Evolutionary conservation across 2,113 vertebrate species (phyloP).

Genomic region (Apistogramma diplotaenia): DNA sequence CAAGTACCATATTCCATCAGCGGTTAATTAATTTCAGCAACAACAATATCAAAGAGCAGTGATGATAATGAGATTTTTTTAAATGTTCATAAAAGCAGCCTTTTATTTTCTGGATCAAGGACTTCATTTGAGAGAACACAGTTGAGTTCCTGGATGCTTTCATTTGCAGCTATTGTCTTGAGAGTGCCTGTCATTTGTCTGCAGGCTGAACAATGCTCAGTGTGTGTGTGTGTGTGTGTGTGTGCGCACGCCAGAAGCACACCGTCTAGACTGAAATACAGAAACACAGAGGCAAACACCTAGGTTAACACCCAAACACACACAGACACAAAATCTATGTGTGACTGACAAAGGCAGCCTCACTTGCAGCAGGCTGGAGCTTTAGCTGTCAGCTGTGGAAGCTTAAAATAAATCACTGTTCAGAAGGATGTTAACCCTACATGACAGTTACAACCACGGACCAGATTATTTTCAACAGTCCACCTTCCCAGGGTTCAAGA

Average conservation of each 20-base stretch:
- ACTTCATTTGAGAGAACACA: slow-evolving; percentile 32
- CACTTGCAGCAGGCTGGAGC: neutral
- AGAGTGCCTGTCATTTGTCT: slow-evolving; percentile 51
- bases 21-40: slow-evolving; percentile 68
- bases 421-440: slow-evolving; percentile 33
- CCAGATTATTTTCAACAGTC: slow-evolving; percentile 47
- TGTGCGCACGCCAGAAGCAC: slow-evolving; percentile 1
- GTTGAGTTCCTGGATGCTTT: slow-evolving; percentile 29
- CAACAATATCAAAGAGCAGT: slow-evolving; percentile 54
- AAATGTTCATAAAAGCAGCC: slow-evolving; percentile 40
- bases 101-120: slow-evolving; percentile 50
- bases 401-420: slow-evolving; percentile 40
- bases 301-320: slow-evolving; percentile 17
- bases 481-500: slow-evolving; percentile 24
- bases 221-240: neutral
- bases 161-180: slow-evolving; percentile 52
- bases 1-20: slow-evolving; percentile 59
- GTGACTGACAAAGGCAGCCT: slow-evolving; percentile 10
- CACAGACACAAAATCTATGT: slow-evolving; percentile 13
- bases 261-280: slow-evolving; percentile 15
- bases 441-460: slow-evolving; percentile 49
- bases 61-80: slow-evolving; percentile 59
- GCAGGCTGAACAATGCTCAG: slow-evolving; percentile 3
- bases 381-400: neutral
- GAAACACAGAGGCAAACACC: neutral